Conservation (phyloP, 2,888 invertebrate genomes). For the Pilophorus perplexus region DNA sequence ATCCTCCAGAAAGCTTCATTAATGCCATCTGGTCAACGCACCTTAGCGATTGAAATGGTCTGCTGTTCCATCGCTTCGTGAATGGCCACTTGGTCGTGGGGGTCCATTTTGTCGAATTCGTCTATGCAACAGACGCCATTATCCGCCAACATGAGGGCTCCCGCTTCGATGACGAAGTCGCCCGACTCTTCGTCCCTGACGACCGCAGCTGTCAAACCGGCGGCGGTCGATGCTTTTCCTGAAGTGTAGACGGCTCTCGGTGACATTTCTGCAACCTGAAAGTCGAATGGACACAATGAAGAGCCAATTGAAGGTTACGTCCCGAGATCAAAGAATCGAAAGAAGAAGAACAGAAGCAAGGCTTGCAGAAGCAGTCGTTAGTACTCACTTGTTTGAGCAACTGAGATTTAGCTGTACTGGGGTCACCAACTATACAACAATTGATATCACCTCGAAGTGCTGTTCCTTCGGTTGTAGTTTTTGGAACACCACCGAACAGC, state of each 20-base stretch:
- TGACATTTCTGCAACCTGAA: slow-evolving; percentile 71
- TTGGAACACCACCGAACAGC: slow-evolving; percentile 95
- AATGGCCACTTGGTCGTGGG: slow-evolving; percentile 95
- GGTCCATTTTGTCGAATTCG: slow-evolving; percentile 99
- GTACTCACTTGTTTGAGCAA: slow-evolving; percentile 81
- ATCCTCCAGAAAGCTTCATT: neutral
- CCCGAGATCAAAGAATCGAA: no score
- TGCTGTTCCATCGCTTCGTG: slow-evolving; percentile 99
- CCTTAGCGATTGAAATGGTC: slow-evolving; percentile 97
- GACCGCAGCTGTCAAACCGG: slow-evolving; percentile 97
- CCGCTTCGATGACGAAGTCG: slow-evolving; percentile 99
- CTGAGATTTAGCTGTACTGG: slow-evolving; percentile 97
- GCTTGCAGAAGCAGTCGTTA: no score
- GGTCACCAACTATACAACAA: slow-evolving; percentile 97
- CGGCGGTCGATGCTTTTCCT: slow-evolving; percentile 96
- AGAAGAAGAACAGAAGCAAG: neutral
- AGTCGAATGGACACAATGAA: no score
- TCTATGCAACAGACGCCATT: slow-evolving; percentile 99
- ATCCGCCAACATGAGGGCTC: slow-evolving; percentile 99
- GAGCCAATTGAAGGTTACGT: no score
- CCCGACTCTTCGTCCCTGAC: slow-evolving; percentile 96
- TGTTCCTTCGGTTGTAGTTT: slow-evolving; percentile 87
- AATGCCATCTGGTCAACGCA: slow-evolving; percentile 48
- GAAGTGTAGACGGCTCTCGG: slow-evolving; percentile 98
- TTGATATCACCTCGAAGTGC: slow-evolving; percentile 94